These are phyloP conservation scores for Phrynosoma blainvillii DNA, from an alignment of 2,113 vertebrate species.

Conservation along the genomic window DNA sequence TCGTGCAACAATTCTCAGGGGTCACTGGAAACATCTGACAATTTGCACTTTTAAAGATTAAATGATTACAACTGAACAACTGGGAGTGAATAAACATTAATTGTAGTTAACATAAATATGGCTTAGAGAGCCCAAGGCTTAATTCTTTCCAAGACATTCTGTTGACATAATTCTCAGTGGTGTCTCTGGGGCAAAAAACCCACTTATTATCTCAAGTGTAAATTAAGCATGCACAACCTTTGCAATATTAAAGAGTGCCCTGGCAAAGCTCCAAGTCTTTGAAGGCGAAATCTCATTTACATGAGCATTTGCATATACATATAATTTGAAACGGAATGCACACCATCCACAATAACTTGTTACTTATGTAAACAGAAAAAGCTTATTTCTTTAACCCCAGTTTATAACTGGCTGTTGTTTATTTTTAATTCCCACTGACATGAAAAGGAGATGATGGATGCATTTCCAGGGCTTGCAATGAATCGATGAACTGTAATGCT, in stretches of 20 bases:
- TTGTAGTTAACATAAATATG: slow-evolving; percentile 14
- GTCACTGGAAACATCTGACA: neutral
- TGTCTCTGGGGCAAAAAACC: slow-evolving; percentile 37
- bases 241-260: slow-evolving; percentile 15
- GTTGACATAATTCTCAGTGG: neutral
- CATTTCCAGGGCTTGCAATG: neutral
- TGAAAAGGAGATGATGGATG: too few relatives aligned
- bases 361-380: slow-evolving; percentile 2
- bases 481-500: neutral
- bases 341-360: slow-evolving; percentile 1
- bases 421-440: neutral
- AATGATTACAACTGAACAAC: neutral
- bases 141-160: slow-evolving; percentile 8
- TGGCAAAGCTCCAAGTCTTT: slow-evolving; percentile 27
- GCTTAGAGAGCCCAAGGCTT: neutral
- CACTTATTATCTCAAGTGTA: neutral
- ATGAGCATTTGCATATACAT: slow-evolving; percentile 26
- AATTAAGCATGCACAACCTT: slow-evolving; percentile 36
- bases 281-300: slow-evolving; percentile 26
- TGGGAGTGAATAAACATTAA: neutral
- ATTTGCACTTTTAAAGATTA: neutral
- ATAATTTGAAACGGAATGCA: slow-evolving; percentile 26
- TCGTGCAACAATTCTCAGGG: neutral
- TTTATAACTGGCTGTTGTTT: neutral
- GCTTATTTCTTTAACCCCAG: slow-evolving; percentile 16